These are phyloP conservation scores for Callospermophilus lateralis DNA, from an alignment of 2,113 vertebrate genomes.

Conservation along the genomic window DNA sequence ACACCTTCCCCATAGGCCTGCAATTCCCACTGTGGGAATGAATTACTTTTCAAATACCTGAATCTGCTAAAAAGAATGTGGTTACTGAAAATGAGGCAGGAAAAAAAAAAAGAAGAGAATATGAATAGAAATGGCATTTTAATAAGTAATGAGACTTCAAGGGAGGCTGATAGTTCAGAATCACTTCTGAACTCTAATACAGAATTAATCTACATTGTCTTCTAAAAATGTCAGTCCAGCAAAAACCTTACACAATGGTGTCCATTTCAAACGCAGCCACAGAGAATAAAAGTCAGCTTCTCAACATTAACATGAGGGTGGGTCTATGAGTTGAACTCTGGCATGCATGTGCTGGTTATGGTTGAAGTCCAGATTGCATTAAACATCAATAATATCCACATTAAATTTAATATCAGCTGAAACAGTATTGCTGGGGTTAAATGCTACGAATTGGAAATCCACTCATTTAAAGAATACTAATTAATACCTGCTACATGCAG, in stretches of 20 bases:
- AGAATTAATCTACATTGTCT: constrained; percentile 63
- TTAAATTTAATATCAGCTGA: constrained; percentile 14
- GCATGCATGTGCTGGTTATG: not conserved
- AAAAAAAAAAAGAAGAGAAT: constrained; percentile 25
- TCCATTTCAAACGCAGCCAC: constrained; percentile 40
- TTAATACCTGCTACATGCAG: not conserved
- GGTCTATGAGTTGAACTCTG: constrained; percentile 38
- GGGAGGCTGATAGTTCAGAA: constrained; percentile 39
- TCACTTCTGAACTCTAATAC: constrained; percentile 63
- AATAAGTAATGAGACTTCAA: constrained; percentile 75
- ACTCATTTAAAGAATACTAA: constrained; percentile 26
- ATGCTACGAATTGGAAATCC: constrained; percentile 27
- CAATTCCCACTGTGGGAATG: constrained; percentile 16
- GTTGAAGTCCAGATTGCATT: constrained; percentile 19
- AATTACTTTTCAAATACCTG: constrained; percentile 66
- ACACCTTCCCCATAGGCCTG: not conserved
- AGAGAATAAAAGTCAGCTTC: constrained; percentile 62
- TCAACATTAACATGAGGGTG: not conserved
- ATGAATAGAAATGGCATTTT: constrained; percentile 78
- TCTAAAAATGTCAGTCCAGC: constrained; percentile 17
- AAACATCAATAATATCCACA: not conserved
- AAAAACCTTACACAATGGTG: not conserved
- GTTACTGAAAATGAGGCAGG: constrained; percentile 63
- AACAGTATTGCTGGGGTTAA: not conserved
- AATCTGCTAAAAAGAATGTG: constrained; percentile 60